Evolutionary conservation across 2,797 vertebrate species (phyloP), one percentile per base, ranked within the genome.

Genomic region (Gobio occitaniae): DNA sequence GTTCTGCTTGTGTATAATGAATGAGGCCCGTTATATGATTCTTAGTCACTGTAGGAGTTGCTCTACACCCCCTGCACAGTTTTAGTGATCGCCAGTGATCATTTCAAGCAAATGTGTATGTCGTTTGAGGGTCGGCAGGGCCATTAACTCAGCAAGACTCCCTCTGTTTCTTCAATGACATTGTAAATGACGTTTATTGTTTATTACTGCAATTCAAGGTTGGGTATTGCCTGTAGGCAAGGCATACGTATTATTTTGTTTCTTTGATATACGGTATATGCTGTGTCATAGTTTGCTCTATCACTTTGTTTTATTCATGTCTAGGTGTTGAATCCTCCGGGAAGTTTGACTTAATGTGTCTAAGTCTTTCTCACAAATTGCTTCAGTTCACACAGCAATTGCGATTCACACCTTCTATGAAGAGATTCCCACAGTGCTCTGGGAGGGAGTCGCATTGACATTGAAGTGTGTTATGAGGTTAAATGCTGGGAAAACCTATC

Each of bases 341-440:
- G 63, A 69, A 69, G 36, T 52, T 38, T 41, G 32, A 52, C 29
- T 52, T 38, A 21, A 17, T 84, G 36, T 9, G 21, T 52, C 21
- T 66, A 77, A 78, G 63, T 66, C 50, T 84, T 78, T 78, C 16
- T 78, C 44, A 56, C 61, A 54, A 76, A 63, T 77, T 75, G 47
- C 61, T 76, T 19, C 47, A 84, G 17, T 84, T 84, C 61, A 83
- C 48, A 84, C 48, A 56, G 61, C 72, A 66, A 56, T 54, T 15
- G 72, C 2, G 36, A 77, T 77, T 83, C 72, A 47, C 83, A 84
- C 75, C 52, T 56, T 78, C 50, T 56, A 38, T 12, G 25, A 70
- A 75, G 75, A 41, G 65, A 84, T 84, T 84, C 65, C 41, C 75
- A 70, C 75, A 48, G 50, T 32, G 75, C 63, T 77, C 69, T 59